phyloP scores from a whole-genome alignment of 2,797 vertebrate species.

The Nyctalus aviator region DNA sequence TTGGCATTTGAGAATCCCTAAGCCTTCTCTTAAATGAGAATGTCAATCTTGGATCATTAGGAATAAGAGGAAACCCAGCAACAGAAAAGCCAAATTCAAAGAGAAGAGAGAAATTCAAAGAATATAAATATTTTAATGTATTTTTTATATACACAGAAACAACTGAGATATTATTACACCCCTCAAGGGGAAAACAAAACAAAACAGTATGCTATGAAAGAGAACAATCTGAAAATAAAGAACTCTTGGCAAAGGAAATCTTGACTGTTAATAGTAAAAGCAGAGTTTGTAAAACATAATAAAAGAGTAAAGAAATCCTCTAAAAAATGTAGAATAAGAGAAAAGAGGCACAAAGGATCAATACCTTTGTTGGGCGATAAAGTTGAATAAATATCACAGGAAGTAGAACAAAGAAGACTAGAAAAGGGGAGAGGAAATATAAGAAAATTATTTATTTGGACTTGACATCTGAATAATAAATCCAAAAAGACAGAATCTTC shows the following conservation, averaged over 20 bases:
- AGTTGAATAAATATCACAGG: not conserved
- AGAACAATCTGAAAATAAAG: not conserved
- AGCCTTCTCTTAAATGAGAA: slow-evolving; percentile 36
- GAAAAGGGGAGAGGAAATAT: not conserved
- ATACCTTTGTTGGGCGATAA: not conserved
- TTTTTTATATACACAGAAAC: slow-evolving; percentile 1
- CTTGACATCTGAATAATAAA: not conserved
- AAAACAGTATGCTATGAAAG: not conserved
- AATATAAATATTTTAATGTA: not conserved
- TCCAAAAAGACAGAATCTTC: not conserved
- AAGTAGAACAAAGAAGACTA: not conserved
- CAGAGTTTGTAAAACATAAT: not conserved
- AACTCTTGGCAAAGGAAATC: not conserved
- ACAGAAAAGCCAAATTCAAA: not conserved
- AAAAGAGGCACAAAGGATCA: not conserved
- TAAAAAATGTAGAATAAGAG: not conserved
- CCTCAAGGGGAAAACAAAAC: too few species aligned
- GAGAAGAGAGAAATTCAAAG: slow-evolving; percentile 14
- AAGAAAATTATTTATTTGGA: not conserved
- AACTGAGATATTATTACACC: not conserved
- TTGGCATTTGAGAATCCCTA: not conserved
- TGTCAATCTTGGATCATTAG: not conserved
- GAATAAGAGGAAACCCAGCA: slow-evolving; percentile 4
- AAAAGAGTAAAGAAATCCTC: not conserved
- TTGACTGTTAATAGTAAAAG: not conserved